Base-by-base conservation (phyloP, 2,113 vertebrate species). In the Heloderma charlesbogerti region DNA sequence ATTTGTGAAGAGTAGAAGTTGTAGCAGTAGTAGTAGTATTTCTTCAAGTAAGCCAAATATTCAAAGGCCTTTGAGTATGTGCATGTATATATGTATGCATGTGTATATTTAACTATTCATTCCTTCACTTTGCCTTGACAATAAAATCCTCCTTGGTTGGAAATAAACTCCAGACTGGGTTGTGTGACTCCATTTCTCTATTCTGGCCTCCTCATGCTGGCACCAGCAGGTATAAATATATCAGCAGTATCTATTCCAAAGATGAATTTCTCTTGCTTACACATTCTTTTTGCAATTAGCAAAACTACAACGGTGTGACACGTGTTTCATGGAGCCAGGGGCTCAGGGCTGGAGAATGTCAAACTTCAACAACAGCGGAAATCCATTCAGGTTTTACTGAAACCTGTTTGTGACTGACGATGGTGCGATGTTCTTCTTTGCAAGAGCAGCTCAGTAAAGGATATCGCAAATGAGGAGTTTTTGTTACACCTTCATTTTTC, bases 191-290 rank as follows among this genome's bases (percentile, higher is more conserved):
- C 40, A 40, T 71, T 71, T 88, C 75, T 89, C 84, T 86, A 79
- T 86, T 90, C 27, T 34, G 18, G 63, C 45, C n/a, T 71, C 45
- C 67, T 80, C 34, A 29, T 80, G 60, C 84, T 86, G 89, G 89
- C 89, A 86, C 89, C 89, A 90, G 83, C 27, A 90, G 63, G 48
- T 86, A 86, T 90, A 90, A 89, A 89, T 81, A 89, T 89, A 86
- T 72, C 75, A 3, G 29, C 63, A 74, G 51, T n/a, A 80, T 89
- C 75, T 86, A 71, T 86, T 89, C 51, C 51, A 86, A 34, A 86
- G 48, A 86, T 84, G 69, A 88, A 75, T 77, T 75, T 27, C 71
- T 51, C 83, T 92, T 79, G 77, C 82, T 63, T 45, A 48, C 66
- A 84, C 72, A 86, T 92, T 85, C 51, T 89, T 92, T 77, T 86